Evolutionary conservation across 2,797 vertebrate genomes (phyloP).

Genomic region (Pipistrellus pipistrellus): DNA sequence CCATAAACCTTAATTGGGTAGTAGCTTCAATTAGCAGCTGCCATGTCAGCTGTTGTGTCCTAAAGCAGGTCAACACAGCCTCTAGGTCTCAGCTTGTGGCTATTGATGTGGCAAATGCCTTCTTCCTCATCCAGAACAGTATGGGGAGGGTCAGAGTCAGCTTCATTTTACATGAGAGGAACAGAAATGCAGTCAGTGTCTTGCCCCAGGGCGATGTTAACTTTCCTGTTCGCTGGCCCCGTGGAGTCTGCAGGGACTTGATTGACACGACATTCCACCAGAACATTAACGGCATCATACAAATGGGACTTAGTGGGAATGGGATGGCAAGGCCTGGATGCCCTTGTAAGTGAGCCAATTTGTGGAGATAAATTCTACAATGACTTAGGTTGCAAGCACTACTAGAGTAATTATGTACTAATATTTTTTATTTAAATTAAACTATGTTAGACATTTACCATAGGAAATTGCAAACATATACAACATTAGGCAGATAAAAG

Average conservation of each 20-base stretch:
- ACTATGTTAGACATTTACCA: background rate
- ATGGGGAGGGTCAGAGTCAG: background rate
- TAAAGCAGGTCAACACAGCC: background rate
- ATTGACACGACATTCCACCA: background rate
- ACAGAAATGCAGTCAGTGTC: background rate
- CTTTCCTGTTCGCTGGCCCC: background rate
- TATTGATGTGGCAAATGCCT: conserved; percentile 43
- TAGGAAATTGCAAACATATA: background rate
- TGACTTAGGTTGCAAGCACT: background rate
- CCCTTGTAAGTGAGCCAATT: background rate
- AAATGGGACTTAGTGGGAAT: background rate
- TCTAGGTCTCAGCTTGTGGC: background rate
- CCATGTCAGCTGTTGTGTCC: conserved; percentile 24
- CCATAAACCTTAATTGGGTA: conserved; percentile 1
- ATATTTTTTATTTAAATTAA: background rate
- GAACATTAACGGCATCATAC: background rate
- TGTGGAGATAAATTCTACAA: background rate
- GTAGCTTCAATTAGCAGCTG: background rate
- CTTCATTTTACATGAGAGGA: background rate
- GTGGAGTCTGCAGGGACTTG: background rate
- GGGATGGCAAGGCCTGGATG: background rate
- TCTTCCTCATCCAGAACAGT: background rate
- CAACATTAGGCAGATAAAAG: background rate
- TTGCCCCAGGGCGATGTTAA: background rate
- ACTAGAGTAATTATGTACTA: background rate